Base-by-base conservation (phyloP, 37 sponge, comb jelly and placozoan species). In the Cliona cf. orientalis region DNA sequence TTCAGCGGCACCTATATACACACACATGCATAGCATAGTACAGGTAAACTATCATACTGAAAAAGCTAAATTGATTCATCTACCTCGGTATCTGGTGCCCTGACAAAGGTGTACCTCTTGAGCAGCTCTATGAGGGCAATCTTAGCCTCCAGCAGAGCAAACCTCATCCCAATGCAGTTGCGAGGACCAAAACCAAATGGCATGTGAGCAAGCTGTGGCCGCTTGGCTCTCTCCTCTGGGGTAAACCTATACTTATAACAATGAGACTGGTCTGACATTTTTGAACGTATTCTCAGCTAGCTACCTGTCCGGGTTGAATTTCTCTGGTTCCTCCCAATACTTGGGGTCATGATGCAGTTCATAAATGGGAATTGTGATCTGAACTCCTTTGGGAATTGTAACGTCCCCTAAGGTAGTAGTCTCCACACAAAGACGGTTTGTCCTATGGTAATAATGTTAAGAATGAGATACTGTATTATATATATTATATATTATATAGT, bases 111-210 rank as follows among this genome's bases (percentile, higher is more conserved):
- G 80, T 66, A 92, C 66, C 63, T 57, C 76, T 70, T 92, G 34
- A 92, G 53, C 4, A 87, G 59, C 37, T 59, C 70, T 2, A 80
- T 83, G 37, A 92, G 70, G 12, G 88, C 79, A 74, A 90, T 87
- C 75, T 87, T 94, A 31, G 85, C 64, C 66, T 94, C 91, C 69
- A 94, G 43, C 45, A 90, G 69, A 49, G 95, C 91, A 84, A 90
- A 90, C 40, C 77, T 86, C 81, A 84, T 88, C 5, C 95, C 95
- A 84, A 90, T 83, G 44, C 95, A 94, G 71, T 60, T 80, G 0
- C 95, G 67, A 32, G 95, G 91, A 25, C 95, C 95, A 64, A 28
- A 65, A 14, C 92, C 88, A 81, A 94, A 94, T 67, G 95, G 91
- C 61, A 90, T 80, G 78, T 81, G 71, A 37, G 69, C 46, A 40